Conservation (phyloP, 1,140 invertebrate genomes). For the Meloidogyne floridensis region DNA sequence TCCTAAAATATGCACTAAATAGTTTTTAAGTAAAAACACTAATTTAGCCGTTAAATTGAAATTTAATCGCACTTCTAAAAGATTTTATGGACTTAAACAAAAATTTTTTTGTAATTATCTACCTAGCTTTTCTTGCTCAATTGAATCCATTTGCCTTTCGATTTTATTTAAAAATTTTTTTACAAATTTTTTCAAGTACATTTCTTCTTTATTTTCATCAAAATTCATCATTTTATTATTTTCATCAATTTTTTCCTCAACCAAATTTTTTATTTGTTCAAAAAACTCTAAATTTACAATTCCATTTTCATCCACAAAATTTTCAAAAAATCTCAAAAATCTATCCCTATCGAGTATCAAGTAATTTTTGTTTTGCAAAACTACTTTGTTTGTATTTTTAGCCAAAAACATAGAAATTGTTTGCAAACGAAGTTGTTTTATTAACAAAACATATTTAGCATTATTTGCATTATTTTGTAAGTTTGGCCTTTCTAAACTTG, state of each 20-base stretch:
- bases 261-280: neutral
- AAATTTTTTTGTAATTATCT: neutral
- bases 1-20: too few species aligned
- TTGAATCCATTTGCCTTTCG: neutral
- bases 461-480: neutral
- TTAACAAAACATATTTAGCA: neutral
- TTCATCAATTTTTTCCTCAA: neutral
- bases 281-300: neutral
- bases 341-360: neutral
- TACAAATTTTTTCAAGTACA: neutral
- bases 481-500: neutral
- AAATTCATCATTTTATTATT: neutral
- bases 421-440: neutral
- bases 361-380: neutral
- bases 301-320: constrained; percentile 3
- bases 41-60: too few species aligned
- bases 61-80: too few species aligned
- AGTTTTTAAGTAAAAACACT: too few species aligned
- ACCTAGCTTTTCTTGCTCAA: neutral
- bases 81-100: too few species aligned
- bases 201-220: neutral
- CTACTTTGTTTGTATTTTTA: neutral
- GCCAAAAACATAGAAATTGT: neutral
- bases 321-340: neutral
- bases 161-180: neutral